Base-by-base conservation (phyloP, 2,797 vertebrate species). In the Carcharodon carcharias region DNA sequence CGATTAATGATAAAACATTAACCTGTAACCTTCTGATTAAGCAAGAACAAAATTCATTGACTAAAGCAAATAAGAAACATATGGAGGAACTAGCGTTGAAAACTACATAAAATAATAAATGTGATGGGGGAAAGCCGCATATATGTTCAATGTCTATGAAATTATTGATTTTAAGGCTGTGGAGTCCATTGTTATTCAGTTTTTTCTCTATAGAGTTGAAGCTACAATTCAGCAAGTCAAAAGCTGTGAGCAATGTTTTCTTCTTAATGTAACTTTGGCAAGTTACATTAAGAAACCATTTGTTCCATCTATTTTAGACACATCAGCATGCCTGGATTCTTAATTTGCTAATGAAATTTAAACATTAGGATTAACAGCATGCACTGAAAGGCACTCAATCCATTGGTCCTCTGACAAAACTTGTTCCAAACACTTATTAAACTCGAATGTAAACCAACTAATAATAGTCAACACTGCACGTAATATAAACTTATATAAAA, bases 21-120 rank as follows among this genome's bases (percentile, higher is more conserved):
- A 95, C 67, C 67, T 54, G 14, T 31, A 54, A 69, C 67, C 67
- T 95, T 50, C 26, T 71, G 45, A 95, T 56, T 28, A 95, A 95
- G 28, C 45, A 73, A 73, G 45, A 95, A 54, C 28, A 21, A 69
- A 95, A 69, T 95, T 73, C 45, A 31, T 95, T 95, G 28, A 95
- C 67, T n/a, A 3, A 50, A 73, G 28, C 40, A 95, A 95, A 95
- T 95, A 69, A 54, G 61, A 93, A 67, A 67, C 91, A 93, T 93
- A 93, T 67, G 91, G 61, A 93, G 61, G 91, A 67, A 93, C 91
- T 93, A 93, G 63, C n/a, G 61, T 65, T 93, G 63, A 65, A 93
- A 65, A 40, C 21, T 18, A 65, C 8, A 61, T 92, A n/a, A 65
- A 92, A 67, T 21, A 93, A 93, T 93, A 93, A 65, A 93, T 45